Conservation (phyloP, 2,888 invertebrate species). For the Anthoptus insignis region DNA sequence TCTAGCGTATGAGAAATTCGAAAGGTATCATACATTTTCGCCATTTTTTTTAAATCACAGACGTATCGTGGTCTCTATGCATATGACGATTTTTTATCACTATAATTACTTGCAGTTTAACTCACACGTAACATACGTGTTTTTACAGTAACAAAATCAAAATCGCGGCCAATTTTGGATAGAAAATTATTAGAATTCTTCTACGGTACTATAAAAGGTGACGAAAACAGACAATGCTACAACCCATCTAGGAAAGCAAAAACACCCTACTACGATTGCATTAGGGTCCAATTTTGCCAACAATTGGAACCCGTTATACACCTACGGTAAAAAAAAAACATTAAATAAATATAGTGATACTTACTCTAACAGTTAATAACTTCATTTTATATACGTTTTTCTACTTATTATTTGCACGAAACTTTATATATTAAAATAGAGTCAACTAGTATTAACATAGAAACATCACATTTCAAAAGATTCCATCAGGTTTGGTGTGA, state of each 20-base stretch:
- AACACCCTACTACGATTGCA: conserved; percentile 43
- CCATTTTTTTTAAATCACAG: background rate
- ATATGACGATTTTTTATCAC: too few relatives aligned
- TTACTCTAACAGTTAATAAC: conserved; percentile 76
- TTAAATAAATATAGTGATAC: conserved; percentile 75
- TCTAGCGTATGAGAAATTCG: conserved; percentile 4
- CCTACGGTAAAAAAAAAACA: conserved; percentile 50
- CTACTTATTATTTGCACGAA: conserved; percentile 64
- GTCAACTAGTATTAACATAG: conserved; percentile 70
- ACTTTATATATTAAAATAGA: conserved; percentile 79
- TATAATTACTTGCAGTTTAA: too few relatives aligned
- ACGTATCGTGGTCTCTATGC: too few relatives aligned
- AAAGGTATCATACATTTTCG: background rate
- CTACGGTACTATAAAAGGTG: conserved; percentile 24
- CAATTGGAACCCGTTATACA: conserved; percentile 27
- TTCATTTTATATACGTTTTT: conserved; percentile 55
- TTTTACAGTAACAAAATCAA: too few relatives aligned
- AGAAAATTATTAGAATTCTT: conserved; percentile 15
- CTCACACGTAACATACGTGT: too few relatives aligned
- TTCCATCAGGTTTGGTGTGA: conserved; percentile 65
- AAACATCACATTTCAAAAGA: conserved; percentile 76
- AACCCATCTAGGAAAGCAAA: conserved; percentile 51
- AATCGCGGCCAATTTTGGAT: background rate
- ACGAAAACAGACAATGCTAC: conserved; percentile 24
- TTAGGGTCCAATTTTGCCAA: conserved; percentile 49